A percentile compares a stretch with the other conserved stretches of the same genome.
Evolutionary conservation across 2,113 vertebrate species (phyloP).

Genomic region (Ceuthmochares aereus): DNA sequence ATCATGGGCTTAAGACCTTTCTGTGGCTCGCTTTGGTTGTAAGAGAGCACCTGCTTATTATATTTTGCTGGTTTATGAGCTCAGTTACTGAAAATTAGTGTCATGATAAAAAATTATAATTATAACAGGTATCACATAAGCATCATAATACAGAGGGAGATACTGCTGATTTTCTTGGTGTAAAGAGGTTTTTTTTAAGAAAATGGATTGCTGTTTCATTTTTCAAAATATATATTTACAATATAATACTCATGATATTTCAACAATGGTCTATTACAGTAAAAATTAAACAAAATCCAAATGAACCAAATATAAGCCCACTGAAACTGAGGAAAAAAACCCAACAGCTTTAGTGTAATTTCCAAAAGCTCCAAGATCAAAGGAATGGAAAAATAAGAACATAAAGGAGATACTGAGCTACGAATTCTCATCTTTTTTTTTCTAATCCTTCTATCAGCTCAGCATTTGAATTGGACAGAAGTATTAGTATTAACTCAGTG

Average conservation of each 20-base stretch:
- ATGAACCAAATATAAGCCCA: not conserved
- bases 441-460: conserved; percentile 22
- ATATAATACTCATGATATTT: not conserved
- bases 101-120: not conserved
- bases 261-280: not conserved
- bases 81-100: not conserved
- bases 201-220: not conserved
- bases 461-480: conserved; percentile 18
- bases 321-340: not conserved
- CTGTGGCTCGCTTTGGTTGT: not conserved
- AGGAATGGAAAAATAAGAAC: not conserved
- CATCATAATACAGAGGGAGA: not conserved
- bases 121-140: not conserved
- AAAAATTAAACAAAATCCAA: not conserved
- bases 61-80: not conserved
- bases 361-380: not conserved
- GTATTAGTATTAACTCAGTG: conserved; percentile 35
- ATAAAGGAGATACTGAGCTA: not conserved
- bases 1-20: not conserved
- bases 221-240: not conserved
- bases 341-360: not conserved
- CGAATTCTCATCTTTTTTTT: not conserved
- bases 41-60: not conserved
- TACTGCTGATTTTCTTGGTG: not conserved
- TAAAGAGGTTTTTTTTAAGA: not conserved